Percentiles rank a stretch among this genome's conserved stretches.
Evolutionary conservation across 2,888 invertebrate species (phyloP).

Genomic region (Lutraria lutraria): DNA sequence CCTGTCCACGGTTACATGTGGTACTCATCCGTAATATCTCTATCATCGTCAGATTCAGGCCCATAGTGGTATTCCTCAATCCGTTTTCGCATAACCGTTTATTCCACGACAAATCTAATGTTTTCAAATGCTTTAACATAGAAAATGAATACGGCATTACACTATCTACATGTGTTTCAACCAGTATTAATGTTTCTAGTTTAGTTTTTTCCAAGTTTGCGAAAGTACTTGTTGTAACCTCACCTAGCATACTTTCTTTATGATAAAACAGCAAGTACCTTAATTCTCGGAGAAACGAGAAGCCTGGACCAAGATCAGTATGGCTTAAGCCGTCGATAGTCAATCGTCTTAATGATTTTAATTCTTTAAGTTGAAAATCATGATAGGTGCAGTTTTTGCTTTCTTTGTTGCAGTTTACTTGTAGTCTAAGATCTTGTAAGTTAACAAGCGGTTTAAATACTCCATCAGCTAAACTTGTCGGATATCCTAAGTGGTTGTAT

Average conservation of each 20-base stretch:
- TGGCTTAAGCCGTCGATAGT: not conserved
- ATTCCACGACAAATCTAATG: not conserved
- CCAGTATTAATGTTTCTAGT: not conserved
- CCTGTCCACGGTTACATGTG: not conserved
- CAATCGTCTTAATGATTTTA: not conserved
- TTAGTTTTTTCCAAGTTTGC: not conserved
- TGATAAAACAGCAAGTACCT: not conserved
- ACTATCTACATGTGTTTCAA: not conserved
- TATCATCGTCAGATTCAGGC: not conserved
- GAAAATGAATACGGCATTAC: not conserved
- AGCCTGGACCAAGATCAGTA: not conserved
- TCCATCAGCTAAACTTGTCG: not conserved
- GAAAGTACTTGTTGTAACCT: not conserved
- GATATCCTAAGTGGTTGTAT: not conserved
- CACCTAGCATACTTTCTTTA: not conserved
- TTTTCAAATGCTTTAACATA: not conserved
- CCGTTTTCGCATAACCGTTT: not conserved
- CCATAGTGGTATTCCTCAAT: not conserved
- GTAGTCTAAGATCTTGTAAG: not conserved
- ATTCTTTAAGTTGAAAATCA: not conserved
- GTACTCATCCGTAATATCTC: not conserved
- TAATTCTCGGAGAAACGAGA: not conserved
- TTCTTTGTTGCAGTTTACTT: not conserved
- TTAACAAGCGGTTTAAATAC: not conserved
- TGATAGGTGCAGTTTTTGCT: not conserved